These are phyloP conservation scores for Cyclura pinguis DNA, from an alignment of 2,797 vertebrate species.

Conservation along the genomic window DNA sequence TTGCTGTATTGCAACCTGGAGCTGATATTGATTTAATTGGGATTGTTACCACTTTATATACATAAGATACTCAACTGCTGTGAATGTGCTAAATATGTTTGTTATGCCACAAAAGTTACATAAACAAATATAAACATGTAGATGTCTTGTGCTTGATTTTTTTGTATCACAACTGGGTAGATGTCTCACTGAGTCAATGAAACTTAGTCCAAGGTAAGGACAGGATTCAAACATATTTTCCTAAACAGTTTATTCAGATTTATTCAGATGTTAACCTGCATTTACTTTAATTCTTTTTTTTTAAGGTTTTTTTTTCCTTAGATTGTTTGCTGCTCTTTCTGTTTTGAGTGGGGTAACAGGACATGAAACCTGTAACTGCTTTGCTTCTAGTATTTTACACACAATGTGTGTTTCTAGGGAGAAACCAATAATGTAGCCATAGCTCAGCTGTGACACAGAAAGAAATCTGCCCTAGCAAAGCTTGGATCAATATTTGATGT, in stretches of 20 bases:
- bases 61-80: too few species aligned
- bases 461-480: not conserved
- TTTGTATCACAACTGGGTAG: not conserved
- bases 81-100: too few species aligned
- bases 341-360: not conserved
- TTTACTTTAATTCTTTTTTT: not conserved
- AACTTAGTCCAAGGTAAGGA: not conserved
- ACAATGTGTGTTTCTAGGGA: too few species aligned
- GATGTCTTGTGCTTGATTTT: not conserved
- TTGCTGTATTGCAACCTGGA: too few species aligned
- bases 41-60: too few species aligned
- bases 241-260: not conserved
- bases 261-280: not conserved
- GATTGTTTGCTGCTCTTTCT: not conserved
- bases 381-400: not conserved
- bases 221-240: not conserved
- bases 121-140: too few species aligned
- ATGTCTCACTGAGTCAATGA: not conserved
- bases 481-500: constrained; percentile 24
- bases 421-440: not conserved
- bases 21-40: too few species aligned
- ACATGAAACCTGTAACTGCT: not conserved
- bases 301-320: not conserved
- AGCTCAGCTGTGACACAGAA: not conserved
- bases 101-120: too few species aligned